phyloP scores from a whole-genome alignment of 2,888 invertebrate species.

The Drosophila mulleri region DNA sequence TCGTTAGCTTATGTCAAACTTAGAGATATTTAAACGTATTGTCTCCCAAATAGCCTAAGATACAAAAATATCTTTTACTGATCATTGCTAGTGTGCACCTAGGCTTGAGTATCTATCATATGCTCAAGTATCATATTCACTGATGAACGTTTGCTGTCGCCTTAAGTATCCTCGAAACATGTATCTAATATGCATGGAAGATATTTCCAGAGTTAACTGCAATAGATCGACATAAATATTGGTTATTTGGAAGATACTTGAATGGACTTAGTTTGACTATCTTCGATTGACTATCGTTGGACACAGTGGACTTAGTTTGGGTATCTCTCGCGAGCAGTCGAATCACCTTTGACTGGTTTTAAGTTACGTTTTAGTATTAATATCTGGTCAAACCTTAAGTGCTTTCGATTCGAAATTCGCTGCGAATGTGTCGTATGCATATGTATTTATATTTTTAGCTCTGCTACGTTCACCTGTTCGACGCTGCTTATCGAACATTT shows the following conservation, averaged over 20 bases:
- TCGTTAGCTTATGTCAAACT: not conserved
- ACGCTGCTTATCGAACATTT: slow-evolving; percentile 43
- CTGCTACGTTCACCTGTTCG: slow-evolving; percentile 44
- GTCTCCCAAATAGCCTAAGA: no score
- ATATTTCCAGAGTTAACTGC: not conserved
- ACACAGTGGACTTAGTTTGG: not conserved
- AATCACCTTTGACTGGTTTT: not conserved
- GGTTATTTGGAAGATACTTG: not conserved
- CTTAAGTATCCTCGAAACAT: no score
- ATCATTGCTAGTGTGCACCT: no score
- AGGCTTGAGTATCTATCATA: not conserved
- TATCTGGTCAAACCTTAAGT: slow-evolving; percentile 1
- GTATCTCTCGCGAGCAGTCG: not conserved
- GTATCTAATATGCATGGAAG: no score
- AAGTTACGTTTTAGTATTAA: not conserved
- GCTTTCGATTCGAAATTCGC: not conserved
- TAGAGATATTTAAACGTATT: not conserved
- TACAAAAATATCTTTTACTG: not conserved
- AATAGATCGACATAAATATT: not conserved
- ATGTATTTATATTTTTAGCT: slow-evolving; percentile 4
- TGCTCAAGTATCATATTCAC: not conserved
- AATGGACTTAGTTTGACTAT: not conserved
- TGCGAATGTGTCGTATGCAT: slow-evolving; percentile 14
- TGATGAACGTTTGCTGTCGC: no score
- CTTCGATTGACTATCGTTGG: not conserved